Conservation (phyloP, 2,113 vertebrate genomes). For the Pelusios castaneus region DNA sequence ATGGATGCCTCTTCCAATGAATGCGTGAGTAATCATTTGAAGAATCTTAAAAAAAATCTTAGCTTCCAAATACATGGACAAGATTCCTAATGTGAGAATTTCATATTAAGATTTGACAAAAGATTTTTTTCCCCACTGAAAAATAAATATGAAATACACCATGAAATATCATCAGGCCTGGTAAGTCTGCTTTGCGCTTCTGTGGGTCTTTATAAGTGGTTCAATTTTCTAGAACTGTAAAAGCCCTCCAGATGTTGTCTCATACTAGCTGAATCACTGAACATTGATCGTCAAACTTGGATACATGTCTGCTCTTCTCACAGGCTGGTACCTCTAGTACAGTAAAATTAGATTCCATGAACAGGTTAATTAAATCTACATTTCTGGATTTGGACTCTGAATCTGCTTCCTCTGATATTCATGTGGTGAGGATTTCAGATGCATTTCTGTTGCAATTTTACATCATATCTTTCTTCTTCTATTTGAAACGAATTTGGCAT, state of each 20-base stretch:
- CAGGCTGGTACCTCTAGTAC: constrained; percentile 41
- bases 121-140: constrained; percentile 58
- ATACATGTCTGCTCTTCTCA: constrained; percentile 45
- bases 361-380: constrained; percentile 11
- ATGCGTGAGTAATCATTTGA: not conserved
- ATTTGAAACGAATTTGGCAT: not conserved
- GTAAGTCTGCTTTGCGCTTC: constrained; percentile 58
- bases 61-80: constrained; percentile 33
- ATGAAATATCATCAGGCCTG: constrained; percentile 41
- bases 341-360: constrained; percentile 5
- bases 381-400: constrained; percentile 1
- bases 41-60: not conserved
- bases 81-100: constrained; percentile 47
- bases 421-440: not conserved
- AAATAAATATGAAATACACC: constrained; percentile 69
- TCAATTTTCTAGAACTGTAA: constrained; percentile 63
- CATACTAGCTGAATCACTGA: constrained; percentile 65
- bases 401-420: not conserved
- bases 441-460: not conserved
- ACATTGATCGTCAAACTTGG: constrained; percentile 61
- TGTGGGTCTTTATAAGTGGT: constrained; percentile 58
- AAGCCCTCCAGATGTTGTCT: constrained; percentile 61
- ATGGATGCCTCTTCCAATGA: not conserved
- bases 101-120: constrained; percentile 62
- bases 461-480: not conserved